A percentile compares a stretch with the other conserved stretches of the same genome.
Conservation (phyloP, 2,888 invertebrate species). For the Allophyes oxyacanthae region DNA sequence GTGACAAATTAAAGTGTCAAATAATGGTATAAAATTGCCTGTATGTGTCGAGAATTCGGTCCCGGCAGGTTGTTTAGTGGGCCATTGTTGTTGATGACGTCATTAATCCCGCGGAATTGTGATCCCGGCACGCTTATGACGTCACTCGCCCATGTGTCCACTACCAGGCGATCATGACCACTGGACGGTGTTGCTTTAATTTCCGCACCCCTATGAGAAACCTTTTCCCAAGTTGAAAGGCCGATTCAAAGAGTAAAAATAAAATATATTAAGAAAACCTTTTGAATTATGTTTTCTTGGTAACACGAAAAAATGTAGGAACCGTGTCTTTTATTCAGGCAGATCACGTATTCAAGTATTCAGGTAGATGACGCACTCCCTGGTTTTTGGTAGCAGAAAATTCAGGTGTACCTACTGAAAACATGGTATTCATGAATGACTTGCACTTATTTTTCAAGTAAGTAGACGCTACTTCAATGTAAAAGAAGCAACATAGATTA, state of each 20-base stretch:
- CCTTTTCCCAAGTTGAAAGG: constrained; percentile 17
- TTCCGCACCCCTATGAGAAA: constrained; percentile 37
- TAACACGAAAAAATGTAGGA: not conserved
- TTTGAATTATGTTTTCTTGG: not conserved
- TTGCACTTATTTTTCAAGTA: too few species aligned
- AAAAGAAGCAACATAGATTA: too few species aligned
- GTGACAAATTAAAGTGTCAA: constrained; percentile 43
- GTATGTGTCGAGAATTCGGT: constrained; percentile 30
- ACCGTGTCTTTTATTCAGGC: not conserved
- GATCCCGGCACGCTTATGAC: constrained; percentile 47
- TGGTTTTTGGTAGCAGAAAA: not conserved
- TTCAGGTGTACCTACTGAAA: not conserved
- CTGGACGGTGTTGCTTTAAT: constrained; percentile 40
- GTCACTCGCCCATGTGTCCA: constrained; percentile 38
- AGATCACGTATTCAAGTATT: not conserved
- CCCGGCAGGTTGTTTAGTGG: constrained; percentile 50
- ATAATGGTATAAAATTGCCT: constrained; percentile 45
- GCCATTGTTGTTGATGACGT: constrained; percentile 56
- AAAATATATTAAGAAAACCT: constrained; percentile 1
- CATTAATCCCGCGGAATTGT: constrained; percentile 57
- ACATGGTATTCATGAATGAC: not conserved
- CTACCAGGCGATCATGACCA: constrained; percentile 42
- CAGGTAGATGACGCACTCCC: not conserved
- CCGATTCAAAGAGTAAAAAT: constrained; percentile 19
- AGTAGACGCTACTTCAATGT: too few species aligned